Conservation (phyloP, 2,888 invertebrate genomes). For the Drosophila cracens region DNA sequence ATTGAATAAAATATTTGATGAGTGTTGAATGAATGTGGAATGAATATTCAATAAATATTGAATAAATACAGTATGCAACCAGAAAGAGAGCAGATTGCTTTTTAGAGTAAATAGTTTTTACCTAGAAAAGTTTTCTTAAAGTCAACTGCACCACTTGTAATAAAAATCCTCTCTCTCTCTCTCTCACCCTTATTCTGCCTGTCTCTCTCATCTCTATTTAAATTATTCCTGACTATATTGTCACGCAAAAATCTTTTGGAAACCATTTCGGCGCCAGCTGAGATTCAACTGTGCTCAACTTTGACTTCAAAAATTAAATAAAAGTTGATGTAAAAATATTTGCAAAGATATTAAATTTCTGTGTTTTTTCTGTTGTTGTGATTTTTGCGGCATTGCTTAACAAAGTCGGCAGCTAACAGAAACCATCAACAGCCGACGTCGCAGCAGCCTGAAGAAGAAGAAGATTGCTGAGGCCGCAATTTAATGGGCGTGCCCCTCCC, state of each 20-base stretch:
- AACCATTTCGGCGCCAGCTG: slow-evolving; percentile 9
- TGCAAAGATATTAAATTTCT: slow-evolving; percentile 53
- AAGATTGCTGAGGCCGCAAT: slow-evolving; percentile 1
- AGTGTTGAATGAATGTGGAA: neutral
- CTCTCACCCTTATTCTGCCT: neutral
- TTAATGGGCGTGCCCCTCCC: neutral
- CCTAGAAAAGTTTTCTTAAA: neutral
- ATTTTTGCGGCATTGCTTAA: slow-evolving; percentile 3
- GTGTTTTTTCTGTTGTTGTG: neutral
- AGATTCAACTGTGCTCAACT: slow-evolving; percentile 31
- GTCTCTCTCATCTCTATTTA: neutral
- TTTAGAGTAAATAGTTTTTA: neutral
- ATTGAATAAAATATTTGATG: neutral
- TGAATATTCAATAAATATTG: neutral
- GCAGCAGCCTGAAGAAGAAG: slow-evolving; percentile 15
- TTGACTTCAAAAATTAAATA: slow-evolving; percentile 42
- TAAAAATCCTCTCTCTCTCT: no score
- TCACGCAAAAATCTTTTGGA: neutral
- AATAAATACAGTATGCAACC: neutral
- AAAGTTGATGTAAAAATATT: slow-evolving; percentile 52
- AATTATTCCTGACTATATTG: neutral
- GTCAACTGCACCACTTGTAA: neutral
- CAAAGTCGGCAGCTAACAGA: slow-evolving; percentile 37
- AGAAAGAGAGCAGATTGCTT: neutral
- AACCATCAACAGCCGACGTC: slow-evolving; percentile 22